Evolutionary conservation across 2,888 invertebrate species (phyloP), one percentile per base, ranked within the genome.

Genomic region (Cheilosia soror): DNA sequence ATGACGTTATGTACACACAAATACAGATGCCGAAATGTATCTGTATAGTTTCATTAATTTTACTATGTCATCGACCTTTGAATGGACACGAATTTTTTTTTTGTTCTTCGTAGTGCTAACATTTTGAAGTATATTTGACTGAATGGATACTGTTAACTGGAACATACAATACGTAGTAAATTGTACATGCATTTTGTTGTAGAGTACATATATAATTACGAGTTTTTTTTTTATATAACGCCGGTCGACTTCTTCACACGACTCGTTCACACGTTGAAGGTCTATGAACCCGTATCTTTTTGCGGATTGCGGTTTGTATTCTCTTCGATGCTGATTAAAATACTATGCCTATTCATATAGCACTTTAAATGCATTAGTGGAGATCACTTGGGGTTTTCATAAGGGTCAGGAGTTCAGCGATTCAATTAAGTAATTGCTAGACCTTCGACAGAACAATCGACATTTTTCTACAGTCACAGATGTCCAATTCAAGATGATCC

Each of bases 341-440:
- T 31, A 15, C 2, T 53, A 53, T 55, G 20, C 27, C 15, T 55
- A 20, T 51, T 37, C 49, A 25, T 53, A 15, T 53, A 15, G 51
- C 33, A 62, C 60, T 58, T 77, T 49, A 20, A 49, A 49, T 49
- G 49, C 49, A 20, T 49, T 49, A 20, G 49, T 49, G 20, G 31
- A 62, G 20, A 20, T 51, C n/a, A 55, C 27, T 31, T n/a, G 15
- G 68, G 51, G 42, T 55, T 60, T 33, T 68, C 63, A 80, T 85
- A 58, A 75, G 85, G 85, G 85, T 85, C 85, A 77, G 53, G 33
- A 42, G 80, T 66, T 79, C 75, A 80, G 80, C 66, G 40, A 76
- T 85, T 66, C 76, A 85, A 85, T 85, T 85, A 81, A 85, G 66
- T 85, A 77, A 85, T 81, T 81, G 72, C 66, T 49, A 72, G 71